Base-by-base conservation (phyloP, 2,113 vertebrate species). In the Octodon degus region DNA sequence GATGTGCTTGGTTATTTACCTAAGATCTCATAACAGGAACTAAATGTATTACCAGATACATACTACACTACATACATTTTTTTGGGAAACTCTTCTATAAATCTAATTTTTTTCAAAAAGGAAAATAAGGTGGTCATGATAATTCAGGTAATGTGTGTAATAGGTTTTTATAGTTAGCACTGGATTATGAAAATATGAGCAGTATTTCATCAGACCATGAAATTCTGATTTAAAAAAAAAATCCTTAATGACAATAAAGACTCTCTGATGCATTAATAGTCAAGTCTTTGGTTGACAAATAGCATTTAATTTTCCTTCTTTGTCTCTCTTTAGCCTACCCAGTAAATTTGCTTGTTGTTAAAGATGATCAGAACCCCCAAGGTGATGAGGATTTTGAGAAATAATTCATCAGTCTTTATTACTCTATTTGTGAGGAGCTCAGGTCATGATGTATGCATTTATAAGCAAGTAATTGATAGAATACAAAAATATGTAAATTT, bases 401-500 rank as follows among this genome's bases (percentile, higher is more conserved):
- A 77, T 17, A 94, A 83, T 93, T 84, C 22, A 79, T 81, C 19
- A 43, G 34, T 86, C 17, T 77, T n/a, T 19, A 19, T 50, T 24
- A 27, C 32, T 95, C 32, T 80, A 25, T 68, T 72, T 86, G n/a
- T 47, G 86, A 50, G 32, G 19, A 86, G 60, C 72, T 91, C 13
- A n/a, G 55, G 22, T 77, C 32, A 30, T 25, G 19, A 76, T 67
- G 22, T 72, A 25, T 62, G 5, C 20, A 70, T 76, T 37, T 90
- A 81, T 85, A 92, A 95, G 74, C 19, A 81, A 96, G 60, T 84
- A 93, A 62, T 60, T 89, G 30, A 95, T 63, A 89, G 68, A 53
- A 27, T 74, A 60, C 80, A 86, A 80, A 95, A 74, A 86, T 89
- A 89, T 53, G 40, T 70, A 86, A 83, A 86, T 96, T 91, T 96